Evolutionary conservation across 2,888 invertebrate species (phyloP), one percentile per base, ranked within the genome.

Genomic region (Sipha maydis): DNA sequence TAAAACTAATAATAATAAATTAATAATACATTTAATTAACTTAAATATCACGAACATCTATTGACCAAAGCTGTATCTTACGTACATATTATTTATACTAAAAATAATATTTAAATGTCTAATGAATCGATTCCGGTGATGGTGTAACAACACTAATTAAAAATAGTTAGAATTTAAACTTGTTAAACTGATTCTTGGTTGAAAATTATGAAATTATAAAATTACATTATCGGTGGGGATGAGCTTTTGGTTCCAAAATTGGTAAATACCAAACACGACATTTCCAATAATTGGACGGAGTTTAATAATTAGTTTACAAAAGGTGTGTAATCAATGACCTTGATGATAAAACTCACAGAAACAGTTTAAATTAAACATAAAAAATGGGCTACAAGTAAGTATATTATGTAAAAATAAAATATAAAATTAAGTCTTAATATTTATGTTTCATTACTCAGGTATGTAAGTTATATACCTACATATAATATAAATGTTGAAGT

Each of bases 351-450:
- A 56, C 19, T 21, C 5, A 17, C 48, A 56, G 54, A 28, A 8
- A 8, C 0, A 56, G 21, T 56, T 54, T 11, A 4, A 56, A 78
- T 34, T 31, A 54, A 19, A 21, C 1, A 21, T 56, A 21, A 54
- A 78, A 54, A 31, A 54, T 31, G 28, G 0, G 28, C 9, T 8
- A 11, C 54, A 78, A 56, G 28, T 56, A 78, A 78, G 28, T 61
- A 61, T 61, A 61, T 21, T 25, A 4, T 31, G 31, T 31, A 31
- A 31, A 31, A 78, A 78, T 78, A 78, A 54, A 78, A 54, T 31
- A 56, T 78, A 56, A 78, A 78, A 34, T 78, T 78, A 78, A 78
- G 54, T 54, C 78, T 54, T 78, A 54, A 31, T n/a, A 77, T 25
- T 41, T 48, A 56, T 25, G 31, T 78, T 21, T 78, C 31, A 25